Evolutionary conservation across 2,888 invertebrate species (phyloP).

Genomic region (Brachycybe producta): DNA sequence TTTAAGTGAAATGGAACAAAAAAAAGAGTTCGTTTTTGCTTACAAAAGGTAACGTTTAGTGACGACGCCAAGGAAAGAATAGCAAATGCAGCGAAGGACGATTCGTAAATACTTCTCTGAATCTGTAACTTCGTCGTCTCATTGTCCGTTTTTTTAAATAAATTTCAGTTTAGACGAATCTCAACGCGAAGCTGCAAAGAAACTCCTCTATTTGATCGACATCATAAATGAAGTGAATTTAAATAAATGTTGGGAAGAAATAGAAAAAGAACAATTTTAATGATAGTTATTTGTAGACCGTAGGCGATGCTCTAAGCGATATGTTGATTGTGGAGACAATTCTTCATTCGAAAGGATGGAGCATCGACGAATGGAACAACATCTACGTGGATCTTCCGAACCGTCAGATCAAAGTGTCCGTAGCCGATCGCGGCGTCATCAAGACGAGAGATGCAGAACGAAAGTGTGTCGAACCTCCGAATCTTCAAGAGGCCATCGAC

Average conservation of each 20-base stretch:
- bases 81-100: slow-evolving; percentile 40
- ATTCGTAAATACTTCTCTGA: slow-evolving; percentile 30
- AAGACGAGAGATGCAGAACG: slow-evolving; percentile 80
- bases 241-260: not conserved
- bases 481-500: slow-evolving; percentile 70
- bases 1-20: no score
- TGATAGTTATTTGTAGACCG: slow-evolving; percentile 39
- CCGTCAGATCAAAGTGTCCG: slow-evolving; percentile 67
- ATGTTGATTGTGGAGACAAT: slow-evolving; percentile 86
- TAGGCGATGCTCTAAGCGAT: slow-evolving; percentile 95
- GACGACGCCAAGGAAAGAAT: slow-evolving; percentile 41
- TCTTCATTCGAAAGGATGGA: slow-evolving; percentile 66
- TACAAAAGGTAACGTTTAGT: slow-evolving; percentile 51
- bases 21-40: slow-evolving; percentile 8
- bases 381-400: slow-evolving; percentile 79
- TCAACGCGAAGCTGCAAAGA: slow-evolving; percentile 44
- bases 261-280: not conserved
- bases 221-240: slow-evolving; percentile 62
- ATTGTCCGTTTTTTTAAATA: slow-evolving; percentile 11
- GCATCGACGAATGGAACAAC: slow-evolving; percentile 61
- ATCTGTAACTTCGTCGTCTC: slow-evolving; percentile 1
- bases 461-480: slow-evolving; percentile 60
- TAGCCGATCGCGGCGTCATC: slow-evolving; percentile 67
- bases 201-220: slow-evolving; percentile 57
- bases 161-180: slow-evolving; percentile 21